Evolutionary conservation across 2,797 vertebrate genomes (phyloP).

Genomic region (Hoplostethus mediterraneus): DNA sequence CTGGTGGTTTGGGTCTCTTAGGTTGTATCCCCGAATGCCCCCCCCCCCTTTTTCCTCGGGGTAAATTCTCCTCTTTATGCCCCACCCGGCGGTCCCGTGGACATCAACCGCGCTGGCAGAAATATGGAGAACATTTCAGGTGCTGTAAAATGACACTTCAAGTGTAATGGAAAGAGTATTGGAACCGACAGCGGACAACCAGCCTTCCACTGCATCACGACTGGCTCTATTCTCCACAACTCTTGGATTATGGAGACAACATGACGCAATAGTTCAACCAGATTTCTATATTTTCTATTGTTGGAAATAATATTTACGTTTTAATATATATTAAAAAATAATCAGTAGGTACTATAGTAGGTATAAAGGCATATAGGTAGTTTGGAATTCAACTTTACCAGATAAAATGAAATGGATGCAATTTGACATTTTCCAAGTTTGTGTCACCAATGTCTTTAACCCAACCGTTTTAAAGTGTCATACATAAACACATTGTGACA

Average conservation of each 20-base stretch:
- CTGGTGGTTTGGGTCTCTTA: slow-evolving; percentile 22
- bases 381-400: background rate
- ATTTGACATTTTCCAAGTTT: slow-evolving; percentile 26
- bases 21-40: background rate
- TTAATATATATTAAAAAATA: background rate
- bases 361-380: too few relatives aligned
- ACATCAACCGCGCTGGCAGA: slow-evolving; percentile 59
- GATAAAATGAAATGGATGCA: background rate
- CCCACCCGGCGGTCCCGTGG: slow-evolving; percentile 44
- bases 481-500: background rate
- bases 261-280: background rate
- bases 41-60: background rate
- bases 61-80: slow-evolving; percentile 57
- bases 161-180: slow-evolving; percentile 37
- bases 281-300: background rate
- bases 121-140: slow-evolving; percentile 45
- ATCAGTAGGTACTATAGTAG: too few relatives aligned
- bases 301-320: too few relatives aligned
- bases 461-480: background rate
- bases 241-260: slow-evolving; percentile 4
- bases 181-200: slow-evolving; percentile 46
- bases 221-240: slow-evolving; percentile 1
- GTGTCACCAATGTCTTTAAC: background rate
- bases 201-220: slow-evolving; percentile 35
- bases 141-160: slow-evolving; percentile 59